Percentiles rank a stretch among this genome's conserved stretches.
These are phyloP conservation scores for Procambarus virginalis DNA, from an alignment of 1,140 invertebrate genomes.

Conservation along the genomic window DNA sequence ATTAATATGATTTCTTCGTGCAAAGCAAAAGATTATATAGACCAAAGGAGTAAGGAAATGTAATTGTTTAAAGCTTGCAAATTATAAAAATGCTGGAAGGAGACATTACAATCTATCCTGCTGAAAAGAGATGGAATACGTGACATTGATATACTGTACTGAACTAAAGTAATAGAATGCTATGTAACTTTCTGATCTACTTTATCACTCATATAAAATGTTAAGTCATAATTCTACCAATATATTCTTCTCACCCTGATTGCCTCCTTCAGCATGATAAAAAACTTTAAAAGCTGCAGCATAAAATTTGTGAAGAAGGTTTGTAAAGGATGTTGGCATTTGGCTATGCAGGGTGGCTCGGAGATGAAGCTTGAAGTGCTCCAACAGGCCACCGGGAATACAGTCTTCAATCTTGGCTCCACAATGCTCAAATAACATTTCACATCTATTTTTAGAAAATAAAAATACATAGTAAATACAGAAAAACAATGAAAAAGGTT, in stretches of 20 bases:
- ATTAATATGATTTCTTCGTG: no score
- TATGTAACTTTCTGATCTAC: no score
- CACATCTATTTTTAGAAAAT: slow-evolving; percentile 26
- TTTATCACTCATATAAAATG: background rate
- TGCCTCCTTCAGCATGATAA: slow-evolving; percentile 57
- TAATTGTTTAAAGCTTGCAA: no score
- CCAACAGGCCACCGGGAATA: slow-evolving; percentile 48
- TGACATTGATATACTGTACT: no score
- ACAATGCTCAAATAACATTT: slow-evolving; percentile 56
- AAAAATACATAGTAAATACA: background rate
- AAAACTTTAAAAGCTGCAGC: slow-evolving; percentile 65
- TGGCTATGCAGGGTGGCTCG: slow-evolving; percentile 66
- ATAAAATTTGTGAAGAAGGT: slow-evolving; percentile 60
- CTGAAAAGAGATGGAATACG: no score
- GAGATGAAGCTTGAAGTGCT: slow-evolving; percentile 60
- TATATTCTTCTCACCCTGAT: slow-evolving; percentile 25
- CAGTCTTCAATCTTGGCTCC: slow-evolving; percentile 51
- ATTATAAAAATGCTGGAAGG: no score
- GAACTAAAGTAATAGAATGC: no score
- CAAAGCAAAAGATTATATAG: no score
- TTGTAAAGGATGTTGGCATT: slow-evolving; percentile 52
- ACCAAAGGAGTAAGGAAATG: no score
- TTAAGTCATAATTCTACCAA: background rate
- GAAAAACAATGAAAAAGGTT: background rate
- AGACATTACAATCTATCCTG: no score